Percentiles rank a stretch among this genome's conserved stretches.
phyloP scores from a whole-genome alignment of 1,140 invertebrate genomes.

The Scaptomyza montana region DNA sequence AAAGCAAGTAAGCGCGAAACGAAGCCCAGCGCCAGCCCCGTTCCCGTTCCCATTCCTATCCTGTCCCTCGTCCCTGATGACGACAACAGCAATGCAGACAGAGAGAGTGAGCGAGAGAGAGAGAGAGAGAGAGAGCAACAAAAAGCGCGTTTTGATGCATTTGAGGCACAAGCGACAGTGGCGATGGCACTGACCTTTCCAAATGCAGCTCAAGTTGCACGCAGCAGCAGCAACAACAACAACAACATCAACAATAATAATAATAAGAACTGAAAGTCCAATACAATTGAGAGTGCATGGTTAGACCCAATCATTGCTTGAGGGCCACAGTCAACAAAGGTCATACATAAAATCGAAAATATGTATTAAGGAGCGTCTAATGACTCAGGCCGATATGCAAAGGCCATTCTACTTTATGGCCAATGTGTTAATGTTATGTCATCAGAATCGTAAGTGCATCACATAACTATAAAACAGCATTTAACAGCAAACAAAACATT shows the following conservation, averaged over 20 bases:
- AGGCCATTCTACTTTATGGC: constrained; percentile 11
- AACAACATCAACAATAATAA: constrained; percentile 16
- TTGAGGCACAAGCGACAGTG: constrained; percentile 64
- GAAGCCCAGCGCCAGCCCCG: constrained; percentile 31
- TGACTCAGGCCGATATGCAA: constrained; percentile 14
- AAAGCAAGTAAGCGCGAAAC: constrained; percentile 80
- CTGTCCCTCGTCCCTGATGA: constrained; percentile 13
- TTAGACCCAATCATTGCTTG: constrained; percentile 16
- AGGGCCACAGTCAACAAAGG: constrained; percentile 19
- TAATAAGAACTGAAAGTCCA: constrained; percentile 14
- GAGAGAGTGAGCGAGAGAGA: constrained; percentile 8
- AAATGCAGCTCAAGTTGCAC: constrained; percentile 77
- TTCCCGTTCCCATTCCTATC: constrained; percentile 16
- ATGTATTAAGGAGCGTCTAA: constrained; percentile 22
- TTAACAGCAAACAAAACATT: constrained; percentile 1
- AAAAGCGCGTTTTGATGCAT: constrained; percentile 80
- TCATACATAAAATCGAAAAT: constrained; percentile 25
- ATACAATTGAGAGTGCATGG: constrained; percentile 32
- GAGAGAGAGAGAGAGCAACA: constrained; percentile 56
- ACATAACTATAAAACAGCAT: background rate
- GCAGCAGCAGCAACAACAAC: constrained; percentile 29
- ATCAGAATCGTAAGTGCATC: constrained; percentile 12
- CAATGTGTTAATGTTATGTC: background rate
- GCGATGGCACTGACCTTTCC: constrained; percentile 78
- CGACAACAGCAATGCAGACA: constrained; percentile 23